These are phyloP conservation scores for Mellivora capensis DNA, from an alignment of 2,113 vertebrate species.

Conservation along the genomic window DNA sequence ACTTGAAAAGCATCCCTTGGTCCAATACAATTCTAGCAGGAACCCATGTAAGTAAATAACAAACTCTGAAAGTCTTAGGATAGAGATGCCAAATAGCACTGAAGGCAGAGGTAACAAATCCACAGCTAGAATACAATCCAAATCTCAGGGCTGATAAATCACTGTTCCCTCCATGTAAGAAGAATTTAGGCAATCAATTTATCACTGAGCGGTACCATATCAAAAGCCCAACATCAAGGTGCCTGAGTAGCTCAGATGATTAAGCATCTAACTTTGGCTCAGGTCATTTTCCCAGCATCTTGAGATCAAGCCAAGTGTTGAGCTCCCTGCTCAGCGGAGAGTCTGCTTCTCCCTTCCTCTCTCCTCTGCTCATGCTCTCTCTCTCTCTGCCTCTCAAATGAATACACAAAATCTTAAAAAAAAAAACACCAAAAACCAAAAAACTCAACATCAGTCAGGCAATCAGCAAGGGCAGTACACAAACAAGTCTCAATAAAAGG, in stretches of 20 bases:
- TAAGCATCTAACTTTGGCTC: background rate
- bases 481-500: background rate
- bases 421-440: no score
- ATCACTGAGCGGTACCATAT: background rate
- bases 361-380: no score
- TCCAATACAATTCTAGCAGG: background rate
- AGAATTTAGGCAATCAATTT: background rate
- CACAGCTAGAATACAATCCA: background rate
- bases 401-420: background rate
- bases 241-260: background rate
- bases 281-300: background rate
- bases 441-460: background rate
- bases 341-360: background rate
- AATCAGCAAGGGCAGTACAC: background rate
- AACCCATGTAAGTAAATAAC: background rate
- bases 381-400: background rate
- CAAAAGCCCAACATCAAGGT: background rate
- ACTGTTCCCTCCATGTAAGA: background rate
- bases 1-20: background rate
- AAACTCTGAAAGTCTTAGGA: background rate
- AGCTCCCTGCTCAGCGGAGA: background rate
- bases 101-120: background rate
- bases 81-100: background rate
- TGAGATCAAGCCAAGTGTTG: fast-evolving
- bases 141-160: background rate